Evolutionary conservation across 2,888 invertebrate species (phyloP), one percentile per base, ranked within the genome.

Genomic region (Callyntrura guangdongensis): DNA sequence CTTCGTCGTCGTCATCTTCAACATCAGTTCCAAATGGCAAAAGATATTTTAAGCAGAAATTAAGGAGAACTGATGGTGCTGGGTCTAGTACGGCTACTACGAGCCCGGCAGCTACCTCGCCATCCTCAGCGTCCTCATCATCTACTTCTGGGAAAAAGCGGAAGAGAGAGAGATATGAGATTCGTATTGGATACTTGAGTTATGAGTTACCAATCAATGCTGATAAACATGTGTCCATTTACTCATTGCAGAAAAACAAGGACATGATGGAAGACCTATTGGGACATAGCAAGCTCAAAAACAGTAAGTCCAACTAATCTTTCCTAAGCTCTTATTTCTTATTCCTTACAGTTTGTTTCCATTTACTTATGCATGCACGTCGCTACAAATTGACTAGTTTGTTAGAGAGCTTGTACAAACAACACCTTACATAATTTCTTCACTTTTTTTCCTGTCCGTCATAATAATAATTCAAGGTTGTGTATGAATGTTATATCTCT

Each of bases 191-290:
- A 8, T 94, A 94, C 88, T 86, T 85, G 86, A 92, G 93, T 64
- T 93, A 92, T 85, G 91, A 92, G 36, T 84, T 94, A 61, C 92
- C 92, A 67, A 87, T 92, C 72, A 92, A 82, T 86, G 92, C 93
- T 85, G 87, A 91, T 91, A 93, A 91, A 92, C 88, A 91, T 87
- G 89, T 93, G 82, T 93, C 91, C 90, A 93, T 94, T 94, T 95
- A 94, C 94, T 95, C 94, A 93, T 97, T 96, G 92, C 96, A 97
- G 97, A 96, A 97, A 95, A 97, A 97, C 95, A 97, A 97, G 95
- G 97, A 97, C 95, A 95, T 97, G 94, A 97, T 97, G 97, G 97
- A 96, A 95, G 97, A 97, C 94, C 96, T 97, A 93, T 96, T 97
- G 82, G 96, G 96, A 92, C 96, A 96, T 94, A 96, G 96, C 95